Conservation (phyloP, 2,797 vertebrate species). For the Petrocephalus schoutedeni region DNA sequence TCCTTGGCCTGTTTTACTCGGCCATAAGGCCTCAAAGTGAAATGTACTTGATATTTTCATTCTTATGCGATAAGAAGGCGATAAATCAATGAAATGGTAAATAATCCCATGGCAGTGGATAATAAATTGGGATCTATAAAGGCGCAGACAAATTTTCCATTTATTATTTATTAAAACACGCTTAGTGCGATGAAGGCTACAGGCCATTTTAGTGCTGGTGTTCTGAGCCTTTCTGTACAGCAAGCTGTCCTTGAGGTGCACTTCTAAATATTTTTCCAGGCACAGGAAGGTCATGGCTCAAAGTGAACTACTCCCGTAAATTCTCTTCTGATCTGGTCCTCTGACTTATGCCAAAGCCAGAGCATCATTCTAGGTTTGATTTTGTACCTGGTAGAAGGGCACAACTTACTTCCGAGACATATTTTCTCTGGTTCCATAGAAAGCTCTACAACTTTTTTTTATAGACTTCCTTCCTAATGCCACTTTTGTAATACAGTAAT, state of each 20-base stretch:
- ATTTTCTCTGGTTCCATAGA: neutral
- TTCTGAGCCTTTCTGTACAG: neutral
- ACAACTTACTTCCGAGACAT: neutral
- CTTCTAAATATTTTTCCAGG: neutral
- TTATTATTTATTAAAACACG: neutral
- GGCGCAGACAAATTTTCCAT: neutral
- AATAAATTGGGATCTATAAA: neutral
- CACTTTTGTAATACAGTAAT: neutral
- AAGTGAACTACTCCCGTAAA: neutral
- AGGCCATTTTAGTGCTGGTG: neutral
- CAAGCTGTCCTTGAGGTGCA: neutral
- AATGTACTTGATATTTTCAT: neutral
- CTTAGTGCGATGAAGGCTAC: neutral
- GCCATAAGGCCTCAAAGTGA: neutral
- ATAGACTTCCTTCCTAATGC: neutral
- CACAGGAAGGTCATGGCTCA: neutral
- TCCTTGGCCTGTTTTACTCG: neutral
- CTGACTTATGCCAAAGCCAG: neutral
- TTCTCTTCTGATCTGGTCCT: neutral
- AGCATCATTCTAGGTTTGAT: neutral
- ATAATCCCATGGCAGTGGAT: neutral
- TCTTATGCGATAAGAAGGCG: neutral
- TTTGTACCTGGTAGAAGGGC: neutral
- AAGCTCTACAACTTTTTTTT: neutral
- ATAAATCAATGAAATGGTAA: neutral